Evolutionary conservation across 2,113 vertebrate genomes (phyloP).

Genomic region (Salvelinus sp.): DNA sequence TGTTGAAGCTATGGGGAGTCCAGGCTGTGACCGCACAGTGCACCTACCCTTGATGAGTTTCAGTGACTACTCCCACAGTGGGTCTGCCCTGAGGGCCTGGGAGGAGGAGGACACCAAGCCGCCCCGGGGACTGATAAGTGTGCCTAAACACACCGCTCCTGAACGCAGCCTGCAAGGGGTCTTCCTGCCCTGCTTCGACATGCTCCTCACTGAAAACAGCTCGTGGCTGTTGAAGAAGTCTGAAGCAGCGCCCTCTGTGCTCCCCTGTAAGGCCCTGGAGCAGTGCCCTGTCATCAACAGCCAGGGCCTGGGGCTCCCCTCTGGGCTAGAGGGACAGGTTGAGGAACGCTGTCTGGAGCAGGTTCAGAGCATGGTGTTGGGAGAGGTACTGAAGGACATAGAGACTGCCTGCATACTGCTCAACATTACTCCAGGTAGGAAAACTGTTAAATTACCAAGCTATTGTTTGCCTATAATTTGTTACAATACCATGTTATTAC

Average conservation of each 20-base stretch:
- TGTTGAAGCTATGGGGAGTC: constrained; percentile 77
- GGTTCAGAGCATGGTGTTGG: constrained; percentile 89
- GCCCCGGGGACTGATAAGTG: constrained; percentile 53
- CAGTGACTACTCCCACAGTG: constrained; percentile 13
- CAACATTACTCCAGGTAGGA: constrained; percentile 81
- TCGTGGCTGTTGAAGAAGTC: constrained; percentile 64
- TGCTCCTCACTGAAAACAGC: constrained; percentile 70
- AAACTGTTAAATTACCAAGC: neutral
- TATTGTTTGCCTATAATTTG: neutral
- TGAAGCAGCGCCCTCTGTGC: constrained; percentile 48
- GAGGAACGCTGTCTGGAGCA: constrained; percentile 91
- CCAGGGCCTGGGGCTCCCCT: constrained; percentile 46
- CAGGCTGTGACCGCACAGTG: constrained; percentile 68
- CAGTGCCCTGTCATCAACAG: constrained; percentile 79
- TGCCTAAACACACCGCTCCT: constrained; percentile 63
- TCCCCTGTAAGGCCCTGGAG: constrained; percentile 68
- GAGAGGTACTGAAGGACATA: constrained; percentile 89
- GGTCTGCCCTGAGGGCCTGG: constrained; percentile 55
- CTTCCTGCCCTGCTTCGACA: constrained; percentile 82
- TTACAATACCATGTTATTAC: neutral
- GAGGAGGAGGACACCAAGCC: constrained; percentile 63
- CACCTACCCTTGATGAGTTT: constrained; percentile 37
- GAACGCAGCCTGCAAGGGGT: constrained; percentile 63
- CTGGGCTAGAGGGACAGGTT: constrained; percentile 70
- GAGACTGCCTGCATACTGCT: constrained; percentile 87